Evolutionary conservation across 2,113 vertebrate species (phyloP), one percentile per base, ranked within the genome.

Genomic region (Eubucco bourcierii): DNA sequence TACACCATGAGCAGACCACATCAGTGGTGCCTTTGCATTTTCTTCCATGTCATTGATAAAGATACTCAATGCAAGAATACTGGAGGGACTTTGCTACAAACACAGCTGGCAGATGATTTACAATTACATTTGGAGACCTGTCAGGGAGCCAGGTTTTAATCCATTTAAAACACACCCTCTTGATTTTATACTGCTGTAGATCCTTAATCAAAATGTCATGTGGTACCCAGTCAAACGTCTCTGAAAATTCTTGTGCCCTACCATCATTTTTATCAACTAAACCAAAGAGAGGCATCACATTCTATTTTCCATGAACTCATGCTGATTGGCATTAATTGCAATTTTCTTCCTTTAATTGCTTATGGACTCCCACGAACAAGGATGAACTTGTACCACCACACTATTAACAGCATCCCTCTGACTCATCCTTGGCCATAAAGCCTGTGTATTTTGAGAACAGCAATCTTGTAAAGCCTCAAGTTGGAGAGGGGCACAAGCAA

Each of bases 61-160:
- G 90, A 95, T 90, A 95, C 84, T 94, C 86, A 90, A 91, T 34
- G 80, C 58, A 90, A 93, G 90, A 92, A 93, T 79, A 94, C 88
- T 91, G 90, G 34, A 94, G 71, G 83, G 90, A 94, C 90, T 84
- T 90, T 31, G 70, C 73, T 93, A 63, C 92, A 95, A 94, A 95
- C 88, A 90, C 88, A 94, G 95, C 90, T 88, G 86, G 80, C 44
- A 2, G 92, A 95, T 95, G 95, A 96, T 96, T 96, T 96, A 96
- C 96, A 96, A 86, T 94, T 84, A 81, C 83, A 90, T 96, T 94
- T 90, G 88, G 95, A 96, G 94, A 92, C 66, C 93, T 94, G 96
- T 96, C 96, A 96, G 88, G 50, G 39, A 93, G 96, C 94, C 95
- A 94, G 95, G 86, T 95, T 95, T 96, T 96, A 94, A 95, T 95